These are phyloP conservation scores for Calidris pygmaea DNA, from an alignment of 2,113 vertebrate species.

Conservation along the genomic window DNA sequence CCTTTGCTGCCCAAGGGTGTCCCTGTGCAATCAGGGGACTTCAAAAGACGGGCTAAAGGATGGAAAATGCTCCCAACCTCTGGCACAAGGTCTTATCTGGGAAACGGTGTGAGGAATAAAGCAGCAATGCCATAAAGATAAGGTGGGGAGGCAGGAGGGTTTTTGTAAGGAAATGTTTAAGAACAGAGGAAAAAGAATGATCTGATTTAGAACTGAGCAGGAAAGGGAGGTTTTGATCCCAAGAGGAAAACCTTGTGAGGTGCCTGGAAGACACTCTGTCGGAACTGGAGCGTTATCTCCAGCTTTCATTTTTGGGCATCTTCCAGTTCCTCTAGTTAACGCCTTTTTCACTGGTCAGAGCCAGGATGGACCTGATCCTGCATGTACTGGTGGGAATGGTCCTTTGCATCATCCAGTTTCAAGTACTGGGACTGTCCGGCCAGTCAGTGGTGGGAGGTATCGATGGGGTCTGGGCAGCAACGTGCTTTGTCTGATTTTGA, in stretches of 20 bases:
- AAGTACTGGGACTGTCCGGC: not conserved
- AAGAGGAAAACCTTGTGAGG: not conserved
- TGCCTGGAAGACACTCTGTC: not conserved
- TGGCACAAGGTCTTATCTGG: not conserved
- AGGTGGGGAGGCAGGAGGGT: not conserved
- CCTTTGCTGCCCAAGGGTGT: not conserved
- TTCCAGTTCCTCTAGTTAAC: constrained; percentile 22
- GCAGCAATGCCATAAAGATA: not conserved
- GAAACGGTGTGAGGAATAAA: not conserved
- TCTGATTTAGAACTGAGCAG: not conserved
- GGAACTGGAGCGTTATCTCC: not conserved
- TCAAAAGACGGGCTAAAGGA: not conserved
- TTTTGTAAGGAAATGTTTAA: not conserved
- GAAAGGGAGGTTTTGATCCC: not conserved
- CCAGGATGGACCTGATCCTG: not conserved
- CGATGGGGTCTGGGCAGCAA: not conserved
- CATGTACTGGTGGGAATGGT: not conserved
- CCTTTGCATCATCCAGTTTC: not conserved
- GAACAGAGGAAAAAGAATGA: not conserved
- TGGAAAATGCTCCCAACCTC: not conserved
- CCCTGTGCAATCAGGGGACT: not conserved
- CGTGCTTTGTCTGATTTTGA: not conserved
- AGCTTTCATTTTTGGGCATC: not conserved
- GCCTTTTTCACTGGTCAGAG: constrained; percentile 2
- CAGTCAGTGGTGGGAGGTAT: not conserved